Percentiles rank a stretch among this genome's conserved stretches.
Conservation (phyloP, 2,113 vertebrate species). For the Chaetodon auriga region DNA sequence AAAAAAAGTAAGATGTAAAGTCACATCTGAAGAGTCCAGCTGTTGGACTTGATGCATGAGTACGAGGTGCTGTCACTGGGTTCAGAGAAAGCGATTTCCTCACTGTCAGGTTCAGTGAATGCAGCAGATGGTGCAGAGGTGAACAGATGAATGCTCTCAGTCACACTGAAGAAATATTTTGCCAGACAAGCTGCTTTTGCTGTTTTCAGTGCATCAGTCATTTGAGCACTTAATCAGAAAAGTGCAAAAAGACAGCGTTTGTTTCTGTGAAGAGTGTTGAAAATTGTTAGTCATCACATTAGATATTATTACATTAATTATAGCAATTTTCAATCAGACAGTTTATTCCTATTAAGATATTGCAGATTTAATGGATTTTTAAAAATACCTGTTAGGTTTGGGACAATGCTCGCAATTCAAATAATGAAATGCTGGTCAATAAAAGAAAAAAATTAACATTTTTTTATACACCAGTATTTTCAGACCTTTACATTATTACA, state of each 20-base stretch:
- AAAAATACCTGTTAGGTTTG: neutral
- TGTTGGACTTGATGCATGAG: neutral
- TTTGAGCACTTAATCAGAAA: neutral
- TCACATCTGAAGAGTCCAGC: neutral
- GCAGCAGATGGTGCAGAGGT: neutral
- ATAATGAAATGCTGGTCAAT: neutral
- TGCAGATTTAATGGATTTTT: neutral
- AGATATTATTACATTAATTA: neutral
- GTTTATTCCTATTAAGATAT: neutral
- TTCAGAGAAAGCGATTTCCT: neutral
- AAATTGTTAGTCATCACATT: neutral
- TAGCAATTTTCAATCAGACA: neutral
- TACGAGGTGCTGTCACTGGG: neutral
- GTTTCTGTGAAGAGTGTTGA: neutral
- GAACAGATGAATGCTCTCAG: neutral
- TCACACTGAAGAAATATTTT: neutral
- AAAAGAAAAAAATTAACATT: too few species aligned
- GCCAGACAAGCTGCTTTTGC: neutral
- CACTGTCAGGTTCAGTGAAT: neutral
- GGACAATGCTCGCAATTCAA: neutral
- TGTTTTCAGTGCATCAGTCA: neutral
- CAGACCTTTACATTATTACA: neutral
- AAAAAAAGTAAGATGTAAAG: too few species aligned
- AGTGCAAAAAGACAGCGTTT: neutral
- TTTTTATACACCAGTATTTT: neutral